These are phyloP conservation scores for Acrocephalus arundinaceus DNA, from an alignment of 2,113 vertebrate species.

Conservation along the genomic window DNA sequence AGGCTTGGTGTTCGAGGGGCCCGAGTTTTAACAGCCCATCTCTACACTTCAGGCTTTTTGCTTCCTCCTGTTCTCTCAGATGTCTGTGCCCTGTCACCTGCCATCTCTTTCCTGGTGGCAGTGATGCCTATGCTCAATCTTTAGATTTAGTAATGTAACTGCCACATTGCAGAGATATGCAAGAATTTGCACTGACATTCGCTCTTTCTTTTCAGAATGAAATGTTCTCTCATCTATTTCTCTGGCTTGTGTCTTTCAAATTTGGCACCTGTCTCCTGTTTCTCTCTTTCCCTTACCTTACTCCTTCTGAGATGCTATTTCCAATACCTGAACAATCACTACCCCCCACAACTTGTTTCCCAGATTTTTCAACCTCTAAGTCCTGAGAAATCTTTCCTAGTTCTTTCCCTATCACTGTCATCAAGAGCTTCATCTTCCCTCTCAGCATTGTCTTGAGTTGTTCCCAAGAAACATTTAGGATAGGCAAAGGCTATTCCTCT, in stretches of 20 bases:
- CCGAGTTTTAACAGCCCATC: background rate
- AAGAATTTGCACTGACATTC: background rate
- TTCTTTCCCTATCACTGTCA: background rate
- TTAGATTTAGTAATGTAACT: background rate
- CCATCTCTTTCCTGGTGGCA: background rate
- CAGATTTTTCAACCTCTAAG: background rate
- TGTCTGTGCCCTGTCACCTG: background rate
- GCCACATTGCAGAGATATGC: background rate
- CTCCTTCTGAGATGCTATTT: background rate
- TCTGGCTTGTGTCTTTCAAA: background rate
- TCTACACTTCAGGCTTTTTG: background rate
- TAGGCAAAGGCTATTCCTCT: background rate
- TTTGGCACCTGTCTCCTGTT: background rate
- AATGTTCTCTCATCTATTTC: slow-evolving; percentile 15
- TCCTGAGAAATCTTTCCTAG: background rate
- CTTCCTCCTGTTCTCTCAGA: background rate
- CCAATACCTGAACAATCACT: background rate
- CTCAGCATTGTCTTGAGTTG: background rate
- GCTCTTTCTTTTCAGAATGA: background rate
- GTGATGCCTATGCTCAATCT: background rate
- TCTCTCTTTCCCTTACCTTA: background rate
- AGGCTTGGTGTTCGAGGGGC: background rate
- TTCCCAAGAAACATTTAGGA: background rate
- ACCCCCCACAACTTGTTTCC: background rate
- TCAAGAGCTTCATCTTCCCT: background rate